Percentiles rank a stretch among this genome's conserved stretches.
Conservation (phyloP, 2,797 vertebrate genomes). For the Siniperca scherzeri region DNA sequence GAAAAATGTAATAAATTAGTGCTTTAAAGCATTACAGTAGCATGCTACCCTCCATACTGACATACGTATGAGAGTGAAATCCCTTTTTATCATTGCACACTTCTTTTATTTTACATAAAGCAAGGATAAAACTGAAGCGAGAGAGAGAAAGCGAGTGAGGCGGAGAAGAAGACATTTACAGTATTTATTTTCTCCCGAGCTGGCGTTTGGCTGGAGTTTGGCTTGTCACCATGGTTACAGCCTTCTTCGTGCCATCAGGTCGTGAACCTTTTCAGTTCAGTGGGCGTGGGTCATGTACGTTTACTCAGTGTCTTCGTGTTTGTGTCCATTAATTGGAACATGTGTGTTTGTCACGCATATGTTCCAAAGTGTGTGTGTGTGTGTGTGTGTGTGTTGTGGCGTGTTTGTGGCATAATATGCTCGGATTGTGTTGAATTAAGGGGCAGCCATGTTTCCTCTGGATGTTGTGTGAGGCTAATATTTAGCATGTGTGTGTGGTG, state of each 20-base stretch:
- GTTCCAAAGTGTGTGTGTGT: background rate
- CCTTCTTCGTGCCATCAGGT: slow-evolving; percentile 15
- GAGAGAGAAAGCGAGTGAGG: background rate
- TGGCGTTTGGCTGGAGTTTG: slow-evolving; percentile 5
- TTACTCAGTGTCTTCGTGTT: background rate
- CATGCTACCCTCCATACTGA: background rate
- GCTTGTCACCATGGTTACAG: slow-evolving; percentile 33
- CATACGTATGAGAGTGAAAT: background rate
- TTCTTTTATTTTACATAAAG: background rate
- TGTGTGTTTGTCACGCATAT: slow-evolving; percentile 13
- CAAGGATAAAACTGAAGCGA: background rate
- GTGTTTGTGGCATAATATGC: slow-evolving; percentile 29
- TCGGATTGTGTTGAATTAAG: slow-evolving; percentile 30
- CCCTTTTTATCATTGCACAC: background rate
- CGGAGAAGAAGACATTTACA: background rate
- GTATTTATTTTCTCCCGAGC: background rate
- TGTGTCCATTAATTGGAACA: background rate
- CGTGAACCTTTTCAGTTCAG: slow-evolving; percentile 38
- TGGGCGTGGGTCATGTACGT: background rate
- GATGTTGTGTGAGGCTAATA: slow-evolving; percentile 47
- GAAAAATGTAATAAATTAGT: background rate
- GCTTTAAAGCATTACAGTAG: background rate
- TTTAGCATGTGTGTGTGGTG: slow-evolving; percentile 42
- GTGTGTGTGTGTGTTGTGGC: background rate
- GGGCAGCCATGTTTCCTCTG: slow-evolving; percentile 10